Evolutionary conservation across 2,113 vertebrate species (phyloP).

Genomic region (Jacana jacana): DNA sequence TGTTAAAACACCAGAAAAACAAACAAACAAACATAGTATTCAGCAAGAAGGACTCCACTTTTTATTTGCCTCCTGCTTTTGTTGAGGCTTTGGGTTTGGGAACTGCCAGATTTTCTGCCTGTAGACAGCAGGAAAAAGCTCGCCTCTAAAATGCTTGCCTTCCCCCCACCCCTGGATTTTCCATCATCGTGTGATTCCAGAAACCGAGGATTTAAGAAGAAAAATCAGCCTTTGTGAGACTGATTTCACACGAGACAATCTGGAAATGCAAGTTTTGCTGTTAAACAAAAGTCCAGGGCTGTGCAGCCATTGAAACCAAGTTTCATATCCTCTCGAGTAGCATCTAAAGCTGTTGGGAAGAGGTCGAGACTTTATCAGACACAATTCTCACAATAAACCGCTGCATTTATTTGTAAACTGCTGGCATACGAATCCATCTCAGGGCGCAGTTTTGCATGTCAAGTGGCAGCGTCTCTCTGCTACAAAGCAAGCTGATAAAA

Average conservation of each 20-base stretch:
- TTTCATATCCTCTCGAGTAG: background rate
- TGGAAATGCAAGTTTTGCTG: background rate
- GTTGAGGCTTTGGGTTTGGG: background rate
- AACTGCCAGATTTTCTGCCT: background rate
- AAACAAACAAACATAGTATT: background rate
- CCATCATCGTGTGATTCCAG: background rate
- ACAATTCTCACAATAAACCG: background rate
- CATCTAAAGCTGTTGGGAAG: background rate
- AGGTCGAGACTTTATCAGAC: background rate
- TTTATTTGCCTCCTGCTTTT: background rate
- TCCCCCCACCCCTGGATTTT: slow-evolving; percentile 10
- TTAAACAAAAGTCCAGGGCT: background rate
- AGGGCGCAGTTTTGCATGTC: background rate
- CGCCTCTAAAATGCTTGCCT: background rate
- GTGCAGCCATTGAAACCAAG: background rate
- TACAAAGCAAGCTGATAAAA: background rate
- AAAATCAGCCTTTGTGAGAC: background rate
- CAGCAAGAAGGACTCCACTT: background rate
- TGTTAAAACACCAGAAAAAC: background rate
- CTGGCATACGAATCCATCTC: background rate
- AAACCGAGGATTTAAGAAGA: slow-evolving; percentile 2
- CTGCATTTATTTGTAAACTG: background rate
- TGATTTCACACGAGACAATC: background rate
- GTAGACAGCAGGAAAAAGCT: slow-evolving; percentile 16
- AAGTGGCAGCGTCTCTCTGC: background rate